Conservation (phyloP, 2,888 invertebrate genomes). For the Idaea biselata region DNA sequence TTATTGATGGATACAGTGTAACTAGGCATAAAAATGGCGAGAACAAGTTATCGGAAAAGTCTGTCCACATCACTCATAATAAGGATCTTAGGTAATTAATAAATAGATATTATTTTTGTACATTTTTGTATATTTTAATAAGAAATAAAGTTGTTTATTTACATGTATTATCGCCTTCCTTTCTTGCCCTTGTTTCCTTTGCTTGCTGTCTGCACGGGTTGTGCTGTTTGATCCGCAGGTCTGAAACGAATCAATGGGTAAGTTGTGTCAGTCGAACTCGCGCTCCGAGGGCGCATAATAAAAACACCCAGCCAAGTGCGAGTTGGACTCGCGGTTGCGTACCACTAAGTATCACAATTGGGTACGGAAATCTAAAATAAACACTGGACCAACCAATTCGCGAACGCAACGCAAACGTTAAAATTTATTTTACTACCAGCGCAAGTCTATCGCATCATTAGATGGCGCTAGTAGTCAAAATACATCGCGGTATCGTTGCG, state of each 20-base stretch:
- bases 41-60: constrained; percentile 59
- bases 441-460: too few species aligned
- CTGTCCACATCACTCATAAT: constrained; percentile 53
- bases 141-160: constrained; percentile 29
- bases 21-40: constrained; percentile 68
- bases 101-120: constrained; percentile 17
- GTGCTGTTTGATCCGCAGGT: constrained; percentile 71
- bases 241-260: constrained; percentile 44
- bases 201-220: constrained; percentile 54
- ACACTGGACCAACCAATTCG: too few species aligned
- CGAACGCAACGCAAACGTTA: too few species aligned
- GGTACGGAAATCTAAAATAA: too few species aligned
- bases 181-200: constrained; percentile 72
- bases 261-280: too few species aligned
- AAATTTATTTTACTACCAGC: too few species aligned
- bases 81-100: constrained; percentile 11
- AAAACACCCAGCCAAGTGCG: too few species aligned
- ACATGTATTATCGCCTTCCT: constrained; percentile 61
- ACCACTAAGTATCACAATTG: too few species aligned
- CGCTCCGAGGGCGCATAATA: too few species aligned
- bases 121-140: constrained; percentile 14
- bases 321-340: too few species aligned
- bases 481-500: too few species aligned
- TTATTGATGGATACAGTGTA: constrained; percentile 71
- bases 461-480: too few species aligned